Conservation (phyloP, 2,797 vertebrate species). For the Onychomys torridus region DNA sequence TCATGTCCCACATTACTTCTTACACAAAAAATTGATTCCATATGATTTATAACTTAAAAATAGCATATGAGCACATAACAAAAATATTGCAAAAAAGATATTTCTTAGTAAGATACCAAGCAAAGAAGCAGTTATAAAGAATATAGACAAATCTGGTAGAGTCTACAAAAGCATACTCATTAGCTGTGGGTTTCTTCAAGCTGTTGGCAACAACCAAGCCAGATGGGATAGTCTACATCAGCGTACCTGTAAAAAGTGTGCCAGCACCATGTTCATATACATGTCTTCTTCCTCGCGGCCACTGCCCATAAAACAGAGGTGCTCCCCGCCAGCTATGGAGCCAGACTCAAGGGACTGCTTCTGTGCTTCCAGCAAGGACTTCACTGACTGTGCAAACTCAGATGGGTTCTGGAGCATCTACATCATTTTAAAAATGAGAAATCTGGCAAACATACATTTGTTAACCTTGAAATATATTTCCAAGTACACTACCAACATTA, state of each 20-base stretch:
- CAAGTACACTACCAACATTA: background rate
- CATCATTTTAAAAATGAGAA: slow-evolving; percentile 49
- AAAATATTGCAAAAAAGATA: slow-evolving; percentile 33
- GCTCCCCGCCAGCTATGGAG: slow-evolving; percentile 97
- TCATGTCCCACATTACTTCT: slow-evolving; percentile 33
- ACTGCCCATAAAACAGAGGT: slow-evolving; percentile 99
- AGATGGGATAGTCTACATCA: background rate
- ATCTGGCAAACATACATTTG: slow-evolving; percentile 23
- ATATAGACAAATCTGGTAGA: background rate
- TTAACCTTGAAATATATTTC: slow-evolving; percentile 42
- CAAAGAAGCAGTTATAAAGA: slow-evolving; percentile 14
- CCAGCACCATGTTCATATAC: slow-evolving; percentile 99
- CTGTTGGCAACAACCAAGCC: background rate
- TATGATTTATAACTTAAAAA: slow-evolving; percentile 45
- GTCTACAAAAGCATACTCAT: slow-evolving; percentile 7
- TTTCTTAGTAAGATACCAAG: slow-evolving; percentile 53
- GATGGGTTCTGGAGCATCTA: slow-evolving; percentile 99
- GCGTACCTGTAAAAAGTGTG: slow-evolving; percentile 97
- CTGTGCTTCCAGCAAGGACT: slow-evolving; percentile 98
- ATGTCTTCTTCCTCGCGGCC: slow-evolving; percentile 99
- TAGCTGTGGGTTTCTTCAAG: background rate
- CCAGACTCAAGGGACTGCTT: slow-evolving; percentile 98
- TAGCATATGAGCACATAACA: background rate
- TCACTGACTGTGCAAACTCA: slow-evolving; percentile 98
- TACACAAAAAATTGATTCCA: slow-evolving; percentile 41